Evolutionary conservation across 2,888 invertebrate genomes (phyloP).

Genomic region (Sinotaia quadrata): DNA sequence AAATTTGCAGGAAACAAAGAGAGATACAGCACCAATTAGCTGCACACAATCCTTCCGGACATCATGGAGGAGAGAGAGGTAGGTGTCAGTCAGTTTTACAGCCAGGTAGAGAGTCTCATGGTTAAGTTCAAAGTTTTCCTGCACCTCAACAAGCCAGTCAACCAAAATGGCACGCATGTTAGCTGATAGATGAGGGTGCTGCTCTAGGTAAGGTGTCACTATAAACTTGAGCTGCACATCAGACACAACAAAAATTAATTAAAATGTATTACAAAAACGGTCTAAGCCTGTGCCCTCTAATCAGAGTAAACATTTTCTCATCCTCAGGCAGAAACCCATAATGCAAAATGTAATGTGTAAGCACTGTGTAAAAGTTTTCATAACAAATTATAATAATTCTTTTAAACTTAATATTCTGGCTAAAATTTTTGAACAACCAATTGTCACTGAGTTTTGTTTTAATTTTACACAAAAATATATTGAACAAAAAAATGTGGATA

Average conservation of each 20-base stretch:
- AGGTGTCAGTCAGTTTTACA: constrained; percentile 94
- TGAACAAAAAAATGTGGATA: too few relatives aligned
- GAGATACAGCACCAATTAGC: constrained; percentile 90
- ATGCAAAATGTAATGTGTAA: too few relatives aligned
- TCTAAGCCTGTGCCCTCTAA: too few relatives aligned
- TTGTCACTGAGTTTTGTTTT: too few relatives aligned
- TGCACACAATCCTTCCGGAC: constrained; percentile 87
- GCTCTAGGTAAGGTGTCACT: constrained; percentile 85
- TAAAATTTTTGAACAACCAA: too few relatives aligned
- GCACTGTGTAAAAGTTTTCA: too few relatives aligned
- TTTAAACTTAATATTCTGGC: too few relatives aligned
- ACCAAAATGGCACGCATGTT: constrained; percentile 95
- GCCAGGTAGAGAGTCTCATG: constrained; percentile 98
- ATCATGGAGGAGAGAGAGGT: constrained; percentile 79
- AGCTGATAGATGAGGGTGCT: constrained; percentile 83
- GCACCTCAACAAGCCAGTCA: constrained; percentile 99
- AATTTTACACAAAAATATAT: too few relatives aligned
- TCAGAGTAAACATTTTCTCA: not conserved
- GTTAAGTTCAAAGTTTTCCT: constrained; percentile 91
- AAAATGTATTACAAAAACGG: not conserved
- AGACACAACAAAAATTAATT: not conserved
- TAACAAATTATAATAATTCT: too few relatives aligned
- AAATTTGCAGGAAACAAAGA: constrained; percentile 96
- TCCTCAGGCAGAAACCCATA: too few relatives aligned
- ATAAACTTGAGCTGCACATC: constrained; percentile 78